Percentiles rank a stretch among this genome's conserved stretches.
These are phyloP conservation scores for Smittia aterrima DNA, from an alignment of 2,888 invertebrate species.

Conservation along the genomic window DNA sequence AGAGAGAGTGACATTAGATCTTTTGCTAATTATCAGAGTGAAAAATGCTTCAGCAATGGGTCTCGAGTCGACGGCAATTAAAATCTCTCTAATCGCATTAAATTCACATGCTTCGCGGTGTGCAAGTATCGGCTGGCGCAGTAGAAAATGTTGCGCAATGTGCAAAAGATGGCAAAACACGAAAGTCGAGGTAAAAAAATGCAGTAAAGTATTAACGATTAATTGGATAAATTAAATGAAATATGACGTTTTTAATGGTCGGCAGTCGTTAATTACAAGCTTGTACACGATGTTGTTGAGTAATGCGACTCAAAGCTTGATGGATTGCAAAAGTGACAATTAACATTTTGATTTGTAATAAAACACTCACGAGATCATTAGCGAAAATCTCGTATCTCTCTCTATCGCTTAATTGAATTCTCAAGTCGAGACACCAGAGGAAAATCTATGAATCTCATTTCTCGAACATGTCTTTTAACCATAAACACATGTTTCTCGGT, in stretches of 20 bases:
- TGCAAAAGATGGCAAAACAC: not conserved
- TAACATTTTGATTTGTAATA: constrained; percentile 18
- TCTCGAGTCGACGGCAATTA: constrained; percentile 14
- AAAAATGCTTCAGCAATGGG: not conserved
- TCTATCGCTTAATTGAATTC: constrained; percentile 13
- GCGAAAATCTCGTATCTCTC: not conserved
- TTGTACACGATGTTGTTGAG: constrained; percentile 1
- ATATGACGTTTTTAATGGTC: not conserved
- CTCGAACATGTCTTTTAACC: not conserved
- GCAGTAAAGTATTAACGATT: not conserved
- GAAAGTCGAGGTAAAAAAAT: constrained; percentile 1
- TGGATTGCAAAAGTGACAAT: constrained; percentile 18
- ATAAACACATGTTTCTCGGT: constrained; percentile 9
- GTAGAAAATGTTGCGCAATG: constrained; percentile 13
- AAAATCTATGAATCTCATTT: not conserved
- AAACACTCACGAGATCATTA: constrained; percentile 25
- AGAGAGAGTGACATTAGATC: not conserved
- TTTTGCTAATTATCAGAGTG: not conserved
- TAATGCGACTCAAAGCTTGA: not conserved
- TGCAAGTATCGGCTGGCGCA: not conserved
- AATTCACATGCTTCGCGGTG: not conserved
- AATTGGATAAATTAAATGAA: constrained; percentile 25
- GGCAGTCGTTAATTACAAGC: not conserved
- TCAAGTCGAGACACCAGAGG: not conserved
- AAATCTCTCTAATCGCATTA: constrained; percentile 18